A percentile compares a stretch with the other conserved stretches of the same genome.
Evolutionary conservation across 2,888 invertebrate genomes (phyloP).

Genomic region (Dysmachus trigonus): DNA sequence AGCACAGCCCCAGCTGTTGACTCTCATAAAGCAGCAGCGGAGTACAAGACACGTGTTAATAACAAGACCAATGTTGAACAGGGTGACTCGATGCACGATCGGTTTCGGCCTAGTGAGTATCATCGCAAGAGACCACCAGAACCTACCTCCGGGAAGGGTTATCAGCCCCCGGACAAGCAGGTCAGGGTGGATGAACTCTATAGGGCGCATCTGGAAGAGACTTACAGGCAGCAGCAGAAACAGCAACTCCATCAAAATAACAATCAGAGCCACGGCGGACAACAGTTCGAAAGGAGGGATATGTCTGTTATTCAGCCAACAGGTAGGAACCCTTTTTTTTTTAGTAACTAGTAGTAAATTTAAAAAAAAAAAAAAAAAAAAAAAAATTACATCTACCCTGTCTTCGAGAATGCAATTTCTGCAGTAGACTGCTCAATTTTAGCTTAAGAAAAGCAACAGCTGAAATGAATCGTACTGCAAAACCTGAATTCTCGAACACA

Average conservation of each 20-base stretch:
- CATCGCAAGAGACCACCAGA: conserved; percentile 53
- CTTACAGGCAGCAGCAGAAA: conserved; percentile 42
- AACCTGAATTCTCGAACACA: too few species aligned
- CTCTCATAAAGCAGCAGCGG: not conserved
- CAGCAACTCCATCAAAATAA: conserved; percentile 51
- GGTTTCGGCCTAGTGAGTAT: conserved; percentile 5
- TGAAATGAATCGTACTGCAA: too few species aligned
- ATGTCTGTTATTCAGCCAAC: conserved; percentile 13
- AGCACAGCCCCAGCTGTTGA: not conserved
- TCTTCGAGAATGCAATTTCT: too few species aligned
- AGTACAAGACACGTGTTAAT: not conserved
- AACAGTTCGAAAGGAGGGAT: conserved; percentile 30
- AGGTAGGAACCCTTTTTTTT: not conserved
- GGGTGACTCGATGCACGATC: not conserved
- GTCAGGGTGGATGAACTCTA: conserved; percentile 45
- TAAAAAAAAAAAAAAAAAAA: too few species aligned
- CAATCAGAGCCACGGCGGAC: conserved; percentile 50
- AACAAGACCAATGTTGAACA: not conserved
- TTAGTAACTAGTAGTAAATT: not conserved
- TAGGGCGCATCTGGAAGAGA: conserved; percentile 44
- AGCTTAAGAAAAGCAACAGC: too few species aligned
- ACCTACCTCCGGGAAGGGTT: conserved; percentile 46
- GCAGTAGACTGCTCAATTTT: too few species aligned
- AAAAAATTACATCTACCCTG: too few species aligned
- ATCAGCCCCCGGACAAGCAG: conserved; percentile 47